phyloP scores from a whole-genome alignment of 2,113 vertebrate species.

The Etheostoma cragini region DNA sequence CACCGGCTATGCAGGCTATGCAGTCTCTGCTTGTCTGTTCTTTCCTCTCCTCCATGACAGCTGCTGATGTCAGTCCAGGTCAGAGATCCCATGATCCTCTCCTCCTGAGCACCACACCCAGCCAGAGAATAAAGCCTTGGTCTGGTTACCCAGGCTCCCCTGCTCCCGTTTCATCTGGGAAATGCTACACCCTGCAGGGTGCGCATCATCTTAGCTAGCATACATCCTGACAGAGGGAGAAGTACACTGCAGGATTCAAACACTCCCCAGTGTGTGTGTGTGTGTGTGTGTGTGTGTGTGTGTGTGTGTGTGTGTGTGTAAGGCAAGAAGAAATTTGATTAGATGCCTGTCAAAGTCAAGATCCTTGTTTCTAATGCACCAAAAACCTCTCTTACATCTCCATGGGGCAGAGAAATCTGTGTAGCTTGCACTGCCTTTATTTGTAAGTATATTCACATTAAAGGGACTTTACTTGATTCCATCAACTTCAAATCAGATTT shows the following conservation, averaged over 20 bases:
- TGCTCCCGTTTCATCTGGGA: slow-evolving; percentile 75
- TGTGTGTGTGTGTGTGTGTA: neutral
- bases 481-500: slow-evolving; percentile 18
- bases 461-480: neutral
- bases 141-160: slow-evolving; percentile 72
- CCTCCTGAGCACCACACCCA: slow-evolving; percentile 76
- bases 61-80: slow-evolving; percentile 78
- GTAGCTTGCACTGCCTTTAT: neutral
- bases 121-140: slow-evolving; percentile 73
- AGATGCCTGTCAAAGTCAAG: slow-evolving; percentile 18
- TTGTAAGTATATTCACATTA: neutral
- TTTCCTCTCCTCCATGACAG: slow-evolving; percentile 66
- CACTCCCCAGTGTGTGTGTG: slow-evolving; percentile 6
- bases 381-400: neutral
- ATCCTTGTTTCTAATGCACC: slow-evolving; percentile 34
- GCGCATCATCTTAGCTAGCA: slow-evolving; percentile 57
- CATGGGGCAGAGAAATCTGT: neutral
- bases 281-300: slow-evolving; percentile 10
- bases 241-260: slow-evolving; percentile 42
- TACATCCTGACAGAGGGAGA: slow-evolving; percentile 50
- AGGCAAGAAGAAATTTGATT: slow-evolving; percentile 17
- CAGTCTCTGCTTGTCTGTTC: slow-evolving; percentile 47
- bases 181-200: slow-evolving; percentile 75
- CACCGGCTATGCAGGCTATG: slow-evolving; percentile 30
- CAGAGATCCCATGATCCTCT: slow-evolving; percentile 77